Percentiles rank a stretch among this genome's conserved stretches.
Evolutionary conservation across 1,140 invertebrate species (phyloP).

Genomic region (Ceratosolen fusciceps): DNA sequence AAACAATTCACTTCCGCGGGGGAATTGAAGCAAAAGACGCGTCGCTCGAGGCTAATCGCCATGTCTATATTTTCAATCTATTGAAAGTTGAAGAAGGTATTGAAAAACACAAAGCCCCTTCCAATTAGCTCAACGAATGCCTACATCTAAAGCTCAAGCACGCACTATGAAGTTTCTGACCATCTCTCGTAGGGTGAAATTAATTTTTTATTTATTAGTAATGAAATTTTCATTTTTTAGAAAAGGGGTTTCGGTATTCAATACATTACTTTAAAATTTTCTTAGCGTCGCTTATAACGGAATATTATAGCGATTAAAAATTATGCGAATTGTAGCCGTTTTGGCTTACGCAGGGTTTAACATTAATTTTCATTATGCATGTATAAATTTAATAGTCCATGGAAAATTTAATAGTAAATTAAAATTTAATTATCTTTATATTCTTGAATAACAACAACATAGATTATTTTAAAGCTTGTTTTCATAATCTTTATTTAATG

Average conservation of each 20-base stretch:
- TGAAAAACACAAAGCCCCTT: neutral
- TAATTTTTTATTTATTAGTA: neutral
- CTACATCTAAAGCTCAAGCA: neutral
- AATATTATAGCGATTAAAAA: too few relatives aligned
- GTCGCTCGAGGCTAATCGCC: slow-evolving; percentile 25
- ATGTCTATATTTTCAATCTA: slow-evolving; percentile 23
- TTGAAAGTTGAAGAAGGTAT: neutral
- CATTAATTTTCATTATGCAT: neutral
- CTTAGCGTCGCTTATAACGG: too few relatives aligned
- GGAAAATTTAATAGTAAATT: neutral
- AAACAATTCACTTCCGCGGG: slow-evolving; percentile 38
- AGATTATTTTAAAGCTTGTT: neutral
- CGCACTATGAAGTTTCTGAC: neutral
- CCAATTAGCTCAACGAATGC: neutral
- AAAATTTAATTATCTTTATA: neutral
- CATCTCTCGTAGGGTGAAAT: neutral
- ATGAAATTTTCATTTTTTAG: too few relatives aligned
- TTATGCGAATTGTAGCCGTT: too few relatives aligned
- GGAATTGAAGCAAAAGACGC: slow-evolving; percentile 26
- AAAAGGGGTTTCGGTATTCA: too few relatives aligned
- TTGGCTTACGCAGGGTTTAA: too few relatives aligned
- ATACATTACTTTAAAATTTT: too few relatives aligned
- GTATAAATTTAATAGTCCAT: neutral
- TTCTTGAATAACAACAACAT: neutral
- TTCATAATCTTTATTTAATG: neutral